A percentile compares a stretch with the other conserved stretches of the same genome.
Conservation (phyloP, 2,797 vertebrate species). For the Xyrichtys novacula region DNA sequence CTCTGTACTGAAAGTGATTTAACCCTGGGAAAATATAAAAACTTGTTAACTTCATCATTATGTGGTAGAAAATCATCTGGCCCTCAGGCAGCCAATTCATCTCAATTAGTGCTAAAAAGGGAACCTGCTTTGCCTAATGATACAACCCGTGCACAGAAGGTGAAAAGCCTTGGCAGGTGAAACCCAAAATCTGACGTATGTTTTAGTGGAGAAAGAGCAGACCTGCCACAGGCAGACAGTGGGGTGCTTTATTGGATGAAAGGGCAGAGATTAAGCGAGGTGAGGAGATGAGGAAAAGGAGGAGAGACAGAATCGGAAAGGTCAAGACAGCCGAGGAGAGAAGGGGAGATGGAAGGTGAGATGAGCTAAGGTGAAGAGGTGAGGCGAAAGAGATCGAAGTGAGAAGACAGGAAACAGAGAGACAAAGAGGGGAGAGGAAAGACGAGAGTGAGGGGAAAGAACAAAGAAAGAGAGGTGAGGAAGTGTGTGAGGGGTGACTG, state of each 20-base stretch:
- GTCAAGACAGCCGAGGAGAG: slow-evolving; percentile 48
- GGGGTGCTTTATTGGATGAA: slow-evolving; percentile 40
- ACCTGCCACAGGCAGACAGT: slow-evolving; percentile 11
- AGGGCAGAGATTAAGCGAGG: slow-evolving; percentile 46
- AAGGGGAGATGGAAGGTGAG: slow-evolving; percentile 16
- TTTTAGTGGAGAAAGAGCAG: slow-evolving; percentile 32
- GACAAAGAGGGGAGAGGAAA: neutral
- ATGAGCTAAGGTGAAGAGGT: slow-evolving; percentile 36
- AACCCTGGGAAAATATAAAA: slow-evolving; percentile 48
- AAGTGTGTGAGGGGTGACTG: slow-evolving; percentile 13
- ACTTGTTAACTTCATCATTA: slow-evolving; percentile 47
- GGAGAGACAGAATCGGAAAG: slow-evolving; percentile 51
- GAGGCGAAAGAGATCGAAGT: slow-evolving; percentile 26
- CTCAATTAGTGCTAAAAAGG: slow-evolving; percentile 64
- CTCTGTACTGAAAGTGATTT: slow-evolving; percentile 37
- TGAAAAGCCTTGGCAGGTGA: slow-evolving; percentile 47
- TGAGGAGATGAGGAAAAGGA: slow-evolving; percentile 19
- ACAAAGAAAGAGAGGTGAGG: slow-evolving; percentile 27
- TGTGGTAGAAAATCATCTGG: slow-evolving; percentile 54
- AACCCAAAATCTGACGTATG: slow-evolving; percentile 43
- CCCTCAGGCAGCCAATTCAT: slow-evolving; percentile 54
- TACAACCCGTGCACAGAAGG: slow-evolving; percentile 32
- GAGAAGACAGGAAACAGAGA: slow-evolving; percentile 20
- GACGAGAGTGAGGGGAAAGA: neutral
- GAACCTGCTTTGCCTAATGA: slow-evolving; percentile 48